phyloP scores from a whole-genome alignment of 2,113 vertebrate species.

The Deroptyus accipitrinus region DNA sequence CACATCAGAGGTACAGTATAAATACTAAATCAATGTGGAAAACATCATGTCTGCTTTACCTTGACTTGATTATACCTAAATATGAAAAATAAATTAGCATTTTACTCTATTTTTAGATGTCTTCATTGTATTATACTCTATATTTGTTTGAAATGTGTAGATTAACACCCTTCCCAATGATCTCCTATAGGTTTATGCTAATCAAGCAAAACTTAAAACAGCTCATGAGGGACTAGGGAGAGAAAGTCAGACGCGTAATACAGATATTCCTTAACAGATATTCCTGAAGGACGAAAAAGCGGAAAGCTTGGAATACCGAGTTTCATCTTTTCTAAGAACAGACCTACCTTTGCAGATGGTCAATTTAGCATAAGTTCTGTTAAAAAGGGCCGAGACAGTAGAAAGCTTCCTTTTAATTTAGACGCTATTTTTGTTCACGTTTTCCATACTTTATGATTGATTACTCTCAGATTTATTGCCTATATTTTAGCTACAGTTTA shows the following conservation, averaged over 20 bases:
- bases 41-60: conserved; percentile 75
- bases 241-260: not conserved
- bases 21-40: conserved; percentile 76
- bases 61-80: conserved; percentile 80
- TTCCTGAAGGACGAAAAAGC: not conserved
- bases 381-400: not conserved
- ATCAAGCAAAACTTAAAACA: not conserved
- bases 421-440: conserved; percentile 13
- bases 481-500: conserved; percentile 61
- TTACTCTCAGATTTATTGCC: conserved; percentile 72
- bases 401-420: conserved; percentile 57
- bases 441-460: conserved; percentile 66
- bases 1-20: conserved; percentile 73
- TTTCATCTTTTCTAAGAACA: not conserved
- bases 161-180: conserved; percentile 39
- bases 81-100: conserved; percentile 80
- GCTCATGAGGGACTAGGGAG: not conserved
- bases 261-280: not conserved
- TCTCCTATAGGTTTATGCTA: conserved; percentile 14
- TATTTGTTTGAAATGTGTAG: conserved; percentile 69
- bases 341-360: not conserved
- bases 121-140: conserved; percentile 74
- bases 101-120: conserved; percentile 74
- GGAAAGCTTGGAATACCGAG: not conserved
- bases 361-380: not conserved